These are phyloP conservation scores for Vulpes vulpes DNA, from an alignment of 2,113 vertebrate species.

Conservation along the genomic window DNA sequence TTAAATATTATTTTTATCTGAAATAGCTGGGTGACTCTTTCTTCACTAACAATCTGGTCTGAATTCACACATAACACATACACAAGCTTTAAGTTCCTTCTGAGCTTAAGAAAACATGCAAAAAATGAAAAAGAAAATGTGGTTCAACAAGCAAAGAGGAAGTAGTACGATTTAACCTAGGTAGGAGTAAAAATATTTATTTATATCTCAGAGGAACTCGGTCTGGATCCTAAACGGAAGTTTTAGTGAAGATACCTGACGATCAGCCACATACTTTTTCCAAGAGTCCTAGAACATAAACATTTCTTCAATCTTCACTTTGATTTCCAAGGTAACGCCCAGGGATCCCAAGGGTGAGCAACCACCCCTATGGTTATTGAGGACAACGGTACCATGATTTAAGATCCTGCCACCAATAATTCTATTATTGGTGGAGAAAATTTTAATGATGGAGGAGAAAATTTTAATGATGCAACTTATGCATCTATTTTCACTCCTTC, in stretches of 20 bases:
- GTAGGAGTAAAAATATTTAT: neutral
- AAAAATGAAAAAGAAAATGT: neutral
- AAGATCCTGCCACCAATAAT: neutral
- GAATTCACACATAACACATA: neutral
- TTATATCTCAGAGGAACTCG: neutral
- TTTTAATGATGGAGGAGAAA: constrained; percentile 34
- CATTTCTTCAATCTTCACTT: neutral
- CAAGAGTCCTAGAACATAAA: neutral
- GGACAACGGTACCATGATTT: neutral
- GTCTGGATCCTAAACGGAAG: neutral
- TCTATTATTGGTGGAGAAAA: neutral
- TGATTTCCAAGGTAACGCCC: neutral
- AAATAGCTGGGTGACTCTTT: neutral
- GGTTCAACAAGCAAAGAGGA: neutral
- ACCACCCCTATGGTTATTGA: neutral
- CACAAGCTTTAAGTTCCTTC: neutral
- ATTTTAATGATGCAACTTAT: constrained; percentile 66
- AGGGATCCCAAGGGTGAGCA: neutral
- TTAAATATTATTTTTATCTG: neutral
- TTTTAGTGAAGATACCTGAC: neutral
- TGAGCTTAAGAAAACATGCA: neutral
- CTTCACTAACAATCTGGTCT: neutral
- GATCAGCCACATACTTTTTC: neutral
- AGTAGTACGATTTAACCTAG: neutral
- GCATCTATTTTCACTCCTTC: constrained; percentile 63